phyloP scores from a whole-genome alignment of 2,888 invertebrate genomes.

The Heliconius ethilla region DNA sequence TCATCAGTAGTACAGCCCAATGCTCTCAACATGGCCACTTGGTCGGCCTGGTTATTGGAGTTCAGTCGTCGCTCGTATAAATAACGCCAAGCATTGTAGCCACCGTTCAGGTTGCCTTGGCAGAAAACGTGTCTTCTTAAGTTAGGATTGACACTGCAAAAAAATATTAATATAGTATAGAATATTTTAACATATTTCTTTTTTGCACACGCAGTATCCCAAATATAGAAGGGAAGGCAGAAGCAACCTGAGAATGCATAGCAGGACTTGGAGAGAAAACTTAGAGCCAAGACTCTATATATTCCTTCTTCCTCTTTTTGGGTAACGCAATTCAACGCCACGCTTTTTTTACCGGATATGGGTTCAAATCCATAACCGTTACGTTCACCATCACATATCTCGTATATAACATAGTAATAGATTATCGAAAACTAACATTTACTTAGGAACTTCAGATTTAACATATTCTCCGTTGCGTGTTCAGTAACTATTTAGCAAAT shows the following conservation, averaged over 20 bases:
- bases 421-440: background rate
- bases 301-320: no score
- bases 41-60: slow-evolving; percentile 74
- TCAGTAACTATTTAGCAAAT: slow-evolving; percentile 39
- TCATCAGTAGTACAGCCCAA: slow-evolving; percentile 76
- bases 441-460: slow-evolving; percentile 1
- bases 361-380: background rate
- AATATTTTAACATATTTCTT: background rate
- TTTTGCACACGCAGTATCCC: no score
- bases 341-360: background rate
- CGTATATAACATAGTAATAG: background rate
- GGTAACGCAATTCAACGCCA: background rate
- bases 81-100: slow-evolving; percentile 83
- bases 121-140: slow-evolving; percentile 84
- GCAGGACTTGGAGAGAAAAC: no score
- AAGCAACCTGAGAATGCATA: background rate
- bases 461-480: slow-evolving; percentile 39
- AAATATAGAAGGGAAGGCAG: no score
- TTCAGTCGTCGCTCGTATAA: slow-evolving; percentile 59
- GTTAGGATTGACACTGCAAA: slow-evolving; percentile 80
- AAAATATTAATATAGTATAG: background rate
- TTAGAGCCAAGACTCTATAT: no score
- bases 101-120: slow-evolving; percentile 82
- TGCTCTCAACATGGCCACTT: slow-evolving; percentile 70
- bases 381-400: background rate